phyloP scores from a whole-genome alignment of 2,888 invertebrate genomes.

The Chymomyza amoena region DNA sequence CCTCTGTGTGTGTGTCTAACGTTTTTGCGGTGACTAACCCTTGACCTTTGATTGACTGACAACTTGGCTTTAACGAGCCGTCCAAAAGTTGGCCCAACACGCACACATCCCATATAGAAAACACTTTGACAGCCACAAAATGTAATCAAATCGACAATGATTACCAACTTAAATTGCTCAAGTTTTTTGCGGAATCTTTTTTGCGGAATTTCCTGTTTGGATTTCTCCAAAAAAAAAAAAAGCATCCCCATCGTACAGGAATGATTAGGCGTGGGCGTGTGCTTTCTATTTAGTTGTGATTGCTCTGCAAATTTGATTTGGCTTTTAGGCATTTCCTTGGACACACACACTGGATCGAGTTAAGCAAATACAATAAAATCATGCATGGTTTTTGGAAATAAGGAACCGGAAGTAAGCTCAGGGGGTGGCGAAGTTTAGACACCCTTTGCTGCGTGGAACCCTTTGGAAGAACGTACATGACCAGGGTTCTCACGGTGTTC shows the following conservation, averaged over 20 bases:
- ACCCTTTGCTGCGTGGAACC: neutral
- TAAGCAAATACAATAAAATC: constrained; percentile 14
- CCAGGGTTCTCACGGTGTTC: no score
- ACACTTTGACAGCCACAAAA: constrained; percentile 15
- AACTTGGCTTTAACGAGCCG: constrained; percentile 59
- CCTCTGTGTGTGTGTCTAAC: neutral
- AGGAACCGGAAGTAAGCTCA: neutral
- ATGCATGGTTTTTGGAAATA: no score
- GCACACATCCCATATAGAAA: neutral
- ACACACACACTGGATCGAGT: constrained; percentile 36
- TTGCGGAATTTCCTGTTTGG: neutral
- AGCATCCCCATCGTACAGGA: neutral
- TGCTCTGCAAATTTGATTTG: neutral
- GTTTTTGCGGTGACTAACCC: constrained; percentile 30
- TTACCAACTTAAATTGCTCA: constrained; percentile 55
- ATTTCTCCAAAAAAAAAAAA: neutral
- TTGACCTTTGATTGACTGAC: constrained; percentile 71
- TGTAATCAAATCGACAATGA: constrained; percentile 47
- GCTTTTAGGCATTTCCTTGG: constrained; percentile 56
- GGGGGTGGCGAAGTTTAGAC: neutral
- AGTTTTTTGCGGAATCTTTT: constrained; percentile 26
- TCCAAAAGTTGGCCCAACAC: neutral
- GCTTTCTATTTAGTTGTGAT: neutral
- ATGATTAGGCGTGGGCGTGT: neutral
- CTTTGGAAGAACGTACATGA: no score